Conservation (phyloP, 2,888 invertebrate genomes). For the Spodoptera picta region DNA sequence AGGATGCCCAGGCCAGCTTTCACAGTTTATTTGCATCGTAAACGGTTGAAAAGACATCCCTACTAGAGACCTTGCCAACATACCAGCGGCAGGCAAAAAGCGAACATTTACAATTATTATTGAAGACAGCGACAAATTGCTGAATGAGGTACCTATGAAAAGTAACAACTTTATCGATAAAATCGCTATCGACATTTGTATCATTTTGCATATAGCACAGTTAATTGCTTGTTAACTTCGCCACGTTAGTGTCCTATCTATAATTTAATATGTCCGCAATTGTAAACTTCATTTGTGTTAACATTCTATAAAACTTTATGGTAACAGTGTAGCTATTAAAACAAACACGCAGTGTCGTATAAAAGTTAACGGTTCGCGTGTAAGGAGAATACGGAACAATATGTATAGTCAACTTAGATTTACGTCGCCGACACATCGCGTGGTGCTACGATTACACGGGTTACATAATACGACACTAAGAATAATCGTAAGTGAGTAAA, state of each 20-base stretch:
- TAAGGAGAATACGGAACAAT: slow-evolving; percentile 62
- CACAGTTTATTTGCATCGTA: slow-evolving; percentile 46
- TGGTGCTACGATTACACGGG: slow-evolving; percentile 64
- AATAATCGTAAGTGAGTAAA: slow-evolving; percentile 67
- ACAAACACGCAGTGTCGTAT: slow-evolving; percentile 57
- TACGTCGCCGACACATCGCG: slow-evolving; percentile 64
- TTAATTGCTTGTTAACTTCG: slow-evolving; percentile 59
- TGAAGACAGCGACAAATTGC: slow-evolving; percentile 41
- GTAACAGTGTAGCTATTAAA: slow-evolving; percentile 53
- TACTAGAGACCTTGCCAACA: slow-evolving; percentile 39
- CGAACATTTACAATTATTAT: slow-evolving; percentile 48
- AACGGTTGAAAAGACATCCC: slow-evolving; percentile 57
- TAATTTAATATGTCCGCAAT: slow-evolving; percentile 56
- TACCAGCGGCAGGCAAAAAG: slow-evolving; percentile 15
- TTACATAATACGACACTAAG: slow-evolving; percentile 65
- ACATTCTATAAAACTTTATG: slow-evolving; percentile 62
- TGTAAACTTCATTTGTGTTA: slow-evolving; percentile 59
- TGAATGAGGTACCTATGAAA: no score
- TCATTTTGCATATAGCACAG: slow-evolving; percentile 49
- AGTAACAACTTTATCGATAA: no score
- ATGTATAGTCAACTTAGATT: slow-evolving; percentile 66
- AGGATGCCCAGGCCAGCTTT: slow-evolving; percentile 26
- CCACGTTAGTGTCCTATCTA: slow-evolving; percentile 51
- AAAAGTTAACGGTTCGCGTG: slow-evolving; percentile 63
- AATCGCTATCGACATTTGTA: no score